phyloP scores from a whole-genome alignment of 1,140 invertebrate genomes.

The Ridgeia piscesae region DNA sequence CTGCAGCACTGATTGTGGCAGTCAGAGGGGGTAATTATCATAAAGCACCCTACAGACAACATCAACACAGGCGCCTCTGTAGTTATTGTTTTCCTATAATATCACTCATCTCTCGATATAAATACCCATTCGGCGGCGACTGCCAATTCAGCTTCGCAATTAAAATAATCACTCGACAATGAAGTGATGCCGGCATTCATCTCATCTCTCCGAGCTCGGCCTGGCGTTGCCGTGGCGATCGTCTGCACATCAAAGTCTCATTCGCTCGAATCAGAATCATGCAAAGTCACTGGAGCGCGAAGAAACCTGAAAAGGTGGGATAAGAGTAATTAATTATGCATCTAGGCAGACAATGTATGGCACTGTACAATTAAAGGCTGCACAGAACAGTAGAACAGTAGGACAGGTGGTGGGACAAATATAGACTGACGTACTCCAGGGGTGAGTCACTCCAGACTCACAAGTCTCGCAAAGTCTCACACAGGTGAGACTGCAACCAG shows the following conservation, averaged over 20 bases:
- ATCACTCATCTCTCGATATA: too few species aligned
- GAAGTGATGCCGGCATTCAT: not conserved
- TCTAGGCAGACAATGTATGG: not conserved
- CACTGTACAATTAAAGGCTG: not conserved
- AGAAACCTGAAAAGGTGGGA: not conserved
- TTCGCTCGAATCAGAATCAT: not conserved
- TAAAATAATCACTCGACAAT: constrained; percentile 2
- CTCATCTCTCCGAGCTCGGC: not conserved
- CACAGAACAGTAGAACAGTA: too few species aligned
- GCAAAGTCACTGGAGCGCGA: not conserved
- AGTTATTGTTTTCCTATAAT: too few species aligned
- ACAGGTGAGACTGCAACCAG: not conserved
- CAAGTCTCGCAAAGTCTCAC: not conserved
- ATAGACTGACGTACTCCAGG: not conserved
- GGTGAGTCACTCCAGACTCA: not conserved
- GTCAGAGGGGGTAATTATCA: not conserved
- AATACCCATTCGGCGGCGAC: too few species aligned
- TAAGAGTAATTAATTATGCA: not conserved
- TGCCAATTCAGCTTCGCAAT: not conserved
- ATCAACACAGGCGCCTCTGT: not conserved
- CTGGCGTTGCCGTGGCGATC: not conserved
- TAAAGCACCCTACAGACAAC: not conserved
- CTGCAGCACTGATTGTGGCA: not conserved
- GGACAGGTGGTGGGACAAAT: not conserved
- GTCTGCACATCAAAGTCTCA: not conserved